Base-by-base conservation (phyloP, 1,140 invertebrate genomes). In the Cydia strobilella region DNA sequence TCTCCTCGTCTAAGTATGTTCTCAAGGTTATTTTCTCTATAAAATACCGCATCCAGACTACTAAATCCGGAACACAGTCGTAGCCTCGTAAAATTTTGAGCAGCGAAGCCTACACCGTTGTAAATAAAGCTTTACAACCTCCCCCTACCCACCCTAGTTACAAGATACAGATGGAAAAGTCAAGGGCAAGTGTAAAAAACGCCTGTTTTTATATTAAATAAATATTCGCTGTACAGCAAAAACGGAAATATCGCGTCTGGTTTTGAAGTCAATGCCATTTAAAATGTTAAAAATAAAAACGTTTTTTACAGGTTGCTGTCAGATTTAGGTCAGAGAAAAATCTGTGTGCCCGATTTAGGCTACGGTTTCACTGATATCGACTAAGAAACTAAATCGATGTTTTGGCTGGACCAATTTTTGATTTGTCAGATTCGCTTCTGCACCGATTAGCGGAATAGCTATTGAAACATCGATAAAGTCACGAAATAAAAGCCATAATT, bases 41-140 rank as follows among this genome's bases (percentile, higher is more conserved):
- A 31, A 15, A 10, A 35, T 35, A 27, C 31, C 65, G n/a, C 31
- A 69, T 69, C 65, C 31, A 69, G 65, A 1, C 13, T 35, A 7
- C 65, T 69, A 39, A 7, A 23, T 31, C 27, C 25, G 15, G 31
- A 35, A 35, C 31, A n/a, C 65, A 69, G 65, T 69, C 65, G 65
- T 69, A 69, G 65, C 65, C 20, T 73, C 77, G 79, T 80, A 80
- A 80, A 80, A 80, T 80, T 80, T 80, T 80, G 79, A 80, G 77
- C 79, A 77, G 75, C 63, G 31, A 54, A 69, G 75, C 75, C 73
- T 74, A 75, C 74, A 63, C 75, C 69, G 77, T 74, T 78, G 77
- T 80, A 80, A 80, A 80, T 80, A 78, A 80, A 77, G 78, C 76
- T 80, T 80, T 80, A 80, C 75, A 80, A 77, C 77, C 72, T 75